Base-by-base conservation (phyloP, 1,140 invertebrate genomes). In the Thalassaphorura encarpata region DNA sequence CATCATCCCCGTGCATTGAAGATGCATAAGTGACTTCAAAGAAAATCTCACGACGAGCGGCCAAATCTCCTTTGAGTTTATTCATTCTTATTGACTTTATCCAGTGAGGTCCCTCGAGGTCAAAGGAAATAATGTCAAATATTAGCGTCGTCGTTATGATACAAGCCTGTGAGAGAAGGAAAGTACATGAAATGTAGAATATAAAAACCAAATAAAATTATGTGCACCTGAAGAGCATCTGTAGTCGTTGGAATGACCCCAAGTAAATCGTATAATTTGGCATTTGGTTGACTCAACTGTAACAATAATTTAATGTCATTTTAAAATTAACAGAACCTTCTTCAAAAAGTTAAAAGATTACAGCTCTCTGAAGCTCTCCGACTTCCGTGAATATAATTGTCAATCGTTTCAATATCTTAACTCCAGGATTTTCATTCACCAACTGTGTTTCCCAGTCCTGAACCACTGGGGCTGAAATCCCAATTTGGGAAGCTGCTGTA, bases 61-160 rank as follows among this genome's bases (percentile, higher is more conserved):
- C 59, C n/a, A 61, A 42, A 11, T 45, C 47, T 45, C 62, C 62
- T 29, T 59, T 64, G 18, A 45, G 50, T n/a, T 53, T 21, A 18
- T 56, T 58, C 28, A 61, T 28, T 26, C 45, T 46, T n/a, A 64
- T 39, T 46, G 58, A 58, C 19, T 59, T 56, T 16, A 64, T 64
- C 62, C 62, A 64, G 40, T 61, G 61, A 2, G 58, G 53, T 11
- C 62, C 62, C 23, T 64, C 62, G 29, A 59, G 52, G 28, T 64
- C 62, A 48, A 64, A 64, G 3, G 52, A 27, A 19, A 64, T 54
- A 0, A 64, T 58, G 31, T 64, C 62, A 43, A 64, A 61, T 5
- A 29, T 31, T 6, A 60, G 19, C 0, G 61, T 29, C 1, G 42
- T 64, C 2, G 56, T 43, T 2, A 48, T 59, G 2, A 64, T 43